A percentile compares a stretch with the other conserved stretches of the same genome.
Conservation (phyloP, 2,113 vertebrate species). For the Gadus chalcogrammus region DNA sequence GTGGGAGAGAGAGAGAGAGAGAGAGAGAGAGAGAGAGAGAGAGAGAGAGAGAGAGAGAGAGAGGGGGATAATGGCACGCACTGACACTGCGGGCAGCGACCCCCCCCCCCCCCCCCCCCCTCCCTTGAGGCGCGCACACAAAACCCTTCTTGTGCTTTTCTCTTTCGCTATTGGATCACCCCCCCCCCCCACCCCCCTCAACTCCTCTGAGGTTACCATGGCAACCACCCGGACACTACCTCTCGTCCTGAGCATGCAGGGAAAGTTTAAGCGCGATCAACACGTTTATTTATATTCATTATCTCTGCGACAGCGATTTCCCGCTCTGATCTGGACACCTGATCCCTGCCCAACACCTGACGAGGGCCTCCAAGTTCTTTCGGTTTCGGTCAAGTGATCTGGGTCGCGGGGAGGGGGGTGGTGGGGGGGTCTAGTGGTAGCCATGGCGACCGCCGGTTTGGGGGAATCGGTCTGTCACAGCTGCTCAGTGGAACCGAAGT, state of each 20-base stretch:
- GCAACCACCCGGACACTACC: constrained; percentile 28
- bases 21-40: too few species aligned
- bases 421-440: too few species aligned
- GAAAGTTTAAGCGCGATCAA: neutral
- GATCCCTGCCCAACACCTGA: too few species aligned
- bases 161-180: neutral
- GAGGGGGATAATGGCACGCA: constrained; percentile 24
- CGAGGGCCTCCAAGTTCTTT: too few species aligned
- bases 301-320: too few species aligned
- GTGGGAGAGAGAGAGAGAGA: neutral
- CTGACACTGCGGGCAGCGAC: constrained; percentile 28
- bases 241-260: neutral
- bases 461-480: too few species aligned
- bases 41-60: neutral
- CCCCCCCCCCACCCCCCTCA: neutral
- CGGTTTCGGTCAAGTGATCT: too few species aligned
- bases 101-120: constrained; percentile 11
- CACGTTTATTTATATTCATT: neutral
- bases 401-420: too few species aligned
- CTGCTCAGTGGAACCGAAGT: too few species aligned
- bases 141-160: constrained; percentile 62
- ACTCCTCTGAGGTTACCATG: constrained; percentile 43
- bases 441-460: too few species aligned
- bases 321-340: too few species aligned
- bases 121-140: constrained; percentile 45